phyloP scores from a whole-genome alignment of 2,113 vertebrate genomes.

The Alces alces region DNA sequence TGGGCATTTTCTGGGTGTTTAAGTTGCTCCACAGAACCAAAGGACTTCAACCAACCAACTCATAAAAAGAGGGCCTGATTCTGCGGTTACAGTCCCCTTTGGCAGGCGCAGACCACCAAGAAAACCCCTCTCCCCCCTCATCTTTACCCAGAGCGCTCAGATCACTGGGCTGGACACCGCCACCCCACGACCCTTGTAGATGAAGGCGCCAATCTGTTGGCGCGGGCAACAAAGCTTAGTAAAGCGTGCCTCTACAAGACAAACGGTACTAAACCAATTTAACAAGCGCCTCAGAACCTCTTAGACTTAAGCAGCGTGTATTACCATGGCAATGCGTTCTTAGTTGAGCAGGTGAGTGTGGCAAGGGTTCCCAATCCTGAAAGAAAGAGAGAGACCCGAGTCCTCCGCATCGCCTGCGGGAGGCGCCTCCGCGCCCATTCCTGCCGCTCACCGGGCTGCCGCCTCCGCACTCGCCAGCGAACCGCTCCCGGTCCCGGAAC shows the following conservation, averaged over 20 bases:
- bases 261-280: not conserved
- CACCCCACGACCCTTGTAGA: not conserved
- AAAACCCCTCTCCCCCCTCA: too few relatives aligned
- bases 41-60: not conserved
- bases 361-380: not conserved
- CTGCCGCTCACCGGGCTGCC: not conserved
- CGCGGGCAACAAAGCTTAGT: too few relatives aligned
- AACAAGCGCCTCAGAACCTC: not conserved
- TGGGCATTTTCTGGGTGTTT: not conserved
- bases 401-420: not conserved
- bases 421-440: not conserved
- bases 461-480: not conserved
- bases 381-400: not conserved
- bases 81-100: not conserved
- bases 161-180: not conserved
- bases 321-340: constrained; percentile 67
- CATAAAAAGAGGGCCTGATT: not conserved
- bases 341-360: not conserved
- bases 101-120: not conserved
- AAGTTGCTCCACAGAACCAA: not conserved
- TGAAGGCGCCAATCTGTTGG: not conserved
- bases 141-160: not conserved
- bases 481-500: not conserved
- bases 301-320: not conserved
- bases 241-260: not conserved